phyloP scores from a whole-genome alignment of 1,140 invertebrate genomes.

The Gonatopus flavifemur region DNA sequence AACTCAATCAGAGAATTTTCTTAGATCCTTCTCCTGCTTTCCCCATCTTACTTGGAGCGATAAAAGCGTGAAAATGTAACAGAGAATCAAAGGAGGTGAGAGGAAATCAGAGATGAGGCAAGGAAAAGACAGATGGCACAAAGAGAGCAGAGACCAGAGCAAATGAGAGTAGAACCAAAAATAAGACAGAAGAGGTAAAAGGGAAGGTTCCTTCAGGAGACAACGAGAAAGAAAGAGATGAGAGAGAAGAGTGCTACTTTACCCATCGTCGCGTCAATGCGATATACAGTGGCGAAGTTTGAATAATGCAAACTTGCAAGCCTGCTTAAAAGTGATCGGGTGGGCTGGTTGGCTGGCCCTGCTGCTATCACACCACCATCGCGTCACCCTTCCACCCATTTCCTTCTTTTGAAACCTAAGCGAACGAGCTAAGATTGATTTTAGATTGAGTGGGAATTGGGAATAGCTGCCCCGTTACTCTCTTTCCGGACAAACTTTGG shows the following conservation, averaged over 20 bases:
- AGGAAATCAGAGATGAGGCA: no score
- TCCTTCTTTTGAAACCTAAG: slow-evolving; percentile 32
- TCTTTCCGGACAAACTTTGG: slow-evolving; percentile 12
- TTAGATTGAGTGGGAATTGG: slow-evolving; percentile 55
- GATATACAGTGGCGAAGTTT: slow-evolving; percentile 39
- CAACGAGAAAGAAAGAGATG: slow-evolving; percentile 22
- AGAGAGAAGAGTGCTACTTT: no score
- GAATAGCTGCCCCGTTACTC: slow-evolving; percentile 39
- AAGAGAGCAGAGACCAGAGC: neutral
- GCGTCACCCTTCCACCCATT: slow-evolving; percentile 18
- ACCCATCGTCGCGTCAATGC: no score
- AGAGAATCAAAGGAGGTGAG: no score
- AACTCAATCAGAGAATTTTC: no score
- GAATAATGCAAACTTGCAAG: slow-evolving; percentile 56
- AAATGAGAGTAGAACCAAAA: neutral
- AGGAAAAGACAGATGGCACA: no score
- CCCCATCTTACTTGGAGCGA: no score
- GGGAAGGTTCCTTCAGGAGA: slow-evolving; percentile 16
- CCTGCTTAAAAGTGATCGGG: slow-evolving; percentile 55
- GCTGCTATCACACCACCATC: slow-evolving; percentile 10
- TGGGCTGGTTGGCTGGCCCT: no score
- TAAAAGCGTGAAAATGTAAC: no score
- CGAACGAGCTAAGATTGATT: slow-evolving; percentile 56
- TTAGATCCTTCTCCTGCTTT: no score
- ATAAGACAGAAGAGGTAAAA: slow-evolving; percentile 11